Evolutionary conservation across 2,888 invertebrate genomes (phyloP).

Genomic region (Chrysopilus asiliformis): DNA sequence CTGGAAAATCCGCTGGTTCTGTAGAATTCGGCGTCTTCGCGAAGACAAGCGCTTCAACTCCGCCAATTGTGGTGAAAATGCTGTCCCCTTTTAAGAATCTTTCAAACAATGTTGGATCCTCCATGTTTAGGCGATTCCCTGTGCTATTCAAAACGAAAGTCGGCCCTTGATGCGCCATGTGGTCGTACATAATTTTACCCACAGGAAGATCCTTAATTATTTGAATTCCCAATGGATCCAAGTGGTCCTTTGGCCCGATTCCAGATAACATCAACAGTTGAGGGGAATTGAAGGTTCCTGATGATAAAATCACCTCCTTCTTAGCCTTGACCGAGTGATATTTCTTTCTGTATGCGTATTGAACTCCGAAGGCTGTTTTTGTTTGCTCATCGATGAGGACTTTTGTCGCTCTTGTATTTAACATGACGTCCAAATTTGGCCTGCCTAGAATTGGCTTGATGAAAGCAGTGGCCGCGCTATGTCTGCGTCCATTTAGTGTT

Average conservation of each 20-base stretch:
- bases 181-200: conserved; percentile 47
- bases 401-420: conserved; percentile 46
- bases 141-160: conserved; percentile 31
- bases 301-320: conserved; percentile 73
- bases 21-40: conserved; percentile 43
- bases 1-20: conserved; percentile 47
- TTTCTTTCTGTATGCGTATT: conserved; percentile 42
- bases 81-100: conserved; percentile 32
- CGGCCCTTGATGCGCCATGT: conserved; percentile 33
- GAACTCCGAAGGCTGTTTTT: conserved; percentile 53
- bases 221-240: conserved; percentile 41
- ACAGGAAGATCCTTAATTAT: conserved; percentile 49
- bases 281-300: conserved; percentile 78
- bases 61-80: conserved; percentile 43
- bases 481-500: conserved; percentile 42
- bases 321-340: conserved; percentile 33
- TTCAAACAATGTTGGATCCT: conserved; percentile 5
- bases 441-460: conserved; percentile 44
- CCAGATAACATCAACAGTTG: conserved; percentile 84
- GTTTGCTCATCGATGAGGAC: conserved; percentile 48
- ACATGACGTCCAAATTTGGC: conserved; percentile 49
- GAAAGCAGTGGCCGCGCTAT: conserved; percentile 48
- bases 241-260: conserved; percentile 42
- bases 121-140: conserved; percentile 17
- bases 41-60: conserved; percentile 53